Evolutionary conservation across 2,888 invertebrate species (phyloP).

Genomic region (Torymus texanus): DNA sequence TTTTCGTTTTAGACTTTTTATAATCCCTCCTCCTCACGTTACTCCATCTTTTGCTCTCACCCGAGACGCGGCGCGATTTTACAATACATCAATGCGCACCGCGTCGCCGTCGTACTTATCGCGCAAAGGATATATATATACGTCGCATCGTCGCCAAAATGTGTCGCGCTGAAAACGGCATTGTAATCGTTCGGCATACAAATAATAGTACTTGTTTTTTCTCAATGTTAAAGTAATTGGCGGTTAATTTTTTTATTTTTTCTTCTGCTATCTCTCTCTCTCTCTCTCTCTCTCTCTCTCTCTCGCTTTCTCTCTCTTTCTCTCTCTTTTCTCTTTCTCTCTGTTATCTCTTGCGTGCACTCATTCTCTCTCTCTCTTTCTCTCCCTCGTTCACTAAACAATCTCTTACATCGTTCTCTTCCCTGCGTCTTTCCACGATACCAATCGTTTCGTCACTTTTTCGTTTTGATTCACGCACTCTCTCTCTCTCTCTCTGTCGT

Average conservation of each 20-base stretch:
- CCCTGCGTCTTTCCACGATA: too few relatives aligned
- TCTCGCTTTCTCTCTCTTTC: slow-evolving; percentile 49
- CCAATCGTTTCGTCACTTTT: slow-evolving; percentile 19
- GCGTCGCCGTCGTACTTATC: slow-evolving; percentile 59
- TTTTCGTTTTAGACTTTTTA: slow-evolving; percentile 55
- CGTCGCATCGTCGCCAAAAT: slow-evolving; percentile 68
- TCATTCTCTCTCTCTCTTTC: too few relatives aligned
- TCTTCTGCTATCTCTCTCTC: slow-evolving; percentile 46
- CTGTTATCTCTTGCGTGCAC: too few relatives aligned
- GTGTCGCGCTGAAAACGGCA: slow-evolving; percentile 75
- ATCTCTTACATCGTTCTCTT: too few relatives aligned
- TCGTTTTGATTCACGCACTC: slow-evolving; percentile 54
- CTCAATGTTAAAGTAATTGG: slow-evolving; percentile 75
- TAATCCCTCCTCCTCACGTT: not conserved
- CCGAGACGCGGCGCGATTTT: too few relatives aligned
- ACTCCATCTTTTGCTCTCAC: slow-evolving; percentile 53
- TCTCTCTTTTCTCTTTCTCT: slow-evolving; percentile 41
- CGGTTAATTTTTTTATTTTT: slow-evolving; percentile 67
- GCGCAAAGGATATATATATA: slow-evolving; percentile 65
- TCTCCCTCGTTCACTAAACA: too few relatives aligned
- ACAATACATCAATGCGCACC: too few relatives aligned
- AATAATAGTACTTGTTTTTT: slow-evolving; percentile 70
- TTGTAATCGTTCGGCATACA: slow-evolving; percentile 74
- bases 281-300: slow-evolving; percentile 56
- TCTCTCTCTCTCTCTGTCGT: slow-evolving; percentile 42